Conservation (phyloP, 2,888 invertebrate species). For the Parascotia fuliginaria region DNA sequence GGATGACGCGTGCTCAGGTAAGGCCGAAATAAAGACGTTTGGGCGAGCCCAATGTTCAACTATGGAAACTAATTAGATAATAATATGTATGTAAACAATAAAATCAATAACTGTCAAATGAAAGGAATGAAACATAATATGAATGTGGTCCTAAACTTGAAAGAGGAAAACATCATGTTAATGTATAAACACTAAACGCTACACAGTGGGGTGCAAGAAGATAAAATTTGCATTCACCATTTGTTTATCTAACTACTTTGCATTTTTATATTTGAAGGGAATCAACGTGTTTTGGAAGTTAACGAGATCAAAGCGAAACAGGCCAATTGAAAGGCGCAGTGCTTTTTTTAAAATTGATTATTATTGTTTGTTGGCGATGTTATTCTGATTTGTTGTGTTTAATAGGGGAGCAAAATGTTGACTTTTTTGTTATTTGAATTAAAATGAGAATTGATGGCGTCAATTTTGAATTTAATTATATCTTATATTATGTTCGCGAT, state of each 20-base stretch:
- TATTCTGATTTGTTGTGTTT: slow-evolving; percentile 11
- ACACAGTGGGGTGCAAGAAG: slow-evolving; percentile 39
- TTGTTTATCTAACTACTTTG: slow-evolving; percentile 36
- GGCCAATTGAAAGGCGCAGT: slow-evolving; percentile 39
- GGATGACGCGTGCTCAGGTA: no score
- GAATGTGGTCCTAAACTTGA: slow-evolving; percentile 6
- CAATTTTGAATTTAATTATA: background rate
- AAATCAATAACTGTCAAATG: slow-evolving; percentile 13
- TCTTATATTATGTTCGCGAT: background rate
- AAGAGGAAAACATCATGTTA: slow-evolving; percentile 26
- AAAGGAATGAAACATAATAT: slow-evolving; percentile 29
- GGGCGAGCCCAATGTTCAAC: no score
- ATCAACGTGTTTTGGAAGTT: slow-evolving; percentile 62
- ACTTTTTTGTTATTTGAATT: slow-evolving; percentile 1
- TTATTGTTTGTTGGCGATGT: slow-evolving; percentile 10
- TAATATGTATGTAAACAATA: no score
- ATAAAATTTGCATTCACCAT: slow-evolving; percentile 66
- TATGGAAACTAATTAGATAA: no score
- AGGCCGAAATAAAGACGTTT: no score
- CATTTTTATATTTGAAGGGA: slow-evolving; percentile 65
- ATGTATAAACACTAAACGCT: slow-evolving; percentile 29
- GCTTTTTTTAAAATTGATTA: slow-evolving; percentile 22
- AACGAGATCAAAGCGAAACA: slow-evolving; percentile 57
- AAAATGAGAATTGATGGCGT: slow-evolving; percentile 4
- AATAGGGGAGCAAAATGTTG: slow-evolving; percentile 6